These are phyloP conservation scores for Lucifuga dentata DNA, from an alignment of 2,113 vertebrate genomes.

Conservation along the genomic window DNA sequence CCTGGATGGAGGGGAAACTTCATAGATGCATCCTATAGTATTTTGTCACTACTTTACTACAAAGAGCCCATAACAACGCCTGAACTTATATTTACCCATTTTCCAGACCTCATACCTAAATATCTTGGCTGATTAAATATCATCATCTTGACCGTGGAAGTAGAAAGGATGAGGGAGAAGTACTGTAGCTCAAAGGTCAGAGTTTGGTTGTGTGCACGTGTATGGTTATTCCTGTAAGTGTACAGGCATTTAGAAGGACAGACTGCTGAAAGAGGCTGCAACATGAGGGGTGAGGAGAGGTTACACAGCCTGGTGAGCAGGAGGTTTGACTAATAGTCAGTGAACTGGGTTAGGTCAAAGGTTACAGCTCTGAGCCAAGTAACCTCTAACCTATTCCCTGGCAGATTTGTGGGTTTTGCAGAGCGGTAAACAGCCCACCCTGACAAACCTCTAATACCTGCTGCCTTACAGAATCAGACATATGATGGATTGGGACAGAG, in stretches of 20 bases:
- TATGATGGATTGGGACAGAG: conserved; percentile 59
- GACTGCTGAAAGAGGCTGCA: conserved; percentile 31
- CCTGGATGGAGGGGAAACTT: too few relatives aligned
- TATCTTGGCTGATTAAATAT: too few relatives aligned
- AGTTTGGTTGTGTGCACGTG: neutral
- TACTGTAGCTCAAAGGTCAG: too few relatives aligned
- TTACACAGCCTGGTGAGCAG: conserved; percentile 20
- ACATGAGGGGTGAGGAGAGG: conserved; percentile 30
- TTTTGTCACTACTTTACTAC: too few relatives aligned
- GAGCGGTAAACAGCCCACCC: conserved; percentile 19
- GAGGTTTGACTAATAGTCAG: conserved; percentile 56
- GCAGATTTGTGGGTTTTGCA: conserved; percentile 43
- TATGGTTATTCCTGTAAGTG: neutral
- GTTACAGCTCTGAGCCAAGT: conserved; percentile 24
- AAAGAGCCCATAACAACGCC: too few relatives aligned
- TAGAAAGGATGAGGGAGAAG: too few relatives aligned
- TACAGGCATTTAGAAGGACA: conserved; percentile 16
- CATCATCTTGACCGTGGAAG: too few relatives aligned
- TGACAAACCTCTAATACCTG: conserved; percentile 43
- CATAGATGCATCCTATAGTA: too few relatives aligned
- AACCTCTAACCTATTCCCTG: conserved; percentile 51
- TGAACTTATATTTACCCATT: too few relatives aligned
- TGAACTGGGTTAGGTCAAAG: conserved; percentile 54
- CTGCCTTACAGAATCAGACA: conserved; percentile 34
- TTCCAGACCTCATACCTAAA: too few relatives aligned